These are phyloP conservation scores for Agriotes lineatus DNA, from an alignment of 2,888 invertebrate genomes.

Conservation along the genomic window DNA sequence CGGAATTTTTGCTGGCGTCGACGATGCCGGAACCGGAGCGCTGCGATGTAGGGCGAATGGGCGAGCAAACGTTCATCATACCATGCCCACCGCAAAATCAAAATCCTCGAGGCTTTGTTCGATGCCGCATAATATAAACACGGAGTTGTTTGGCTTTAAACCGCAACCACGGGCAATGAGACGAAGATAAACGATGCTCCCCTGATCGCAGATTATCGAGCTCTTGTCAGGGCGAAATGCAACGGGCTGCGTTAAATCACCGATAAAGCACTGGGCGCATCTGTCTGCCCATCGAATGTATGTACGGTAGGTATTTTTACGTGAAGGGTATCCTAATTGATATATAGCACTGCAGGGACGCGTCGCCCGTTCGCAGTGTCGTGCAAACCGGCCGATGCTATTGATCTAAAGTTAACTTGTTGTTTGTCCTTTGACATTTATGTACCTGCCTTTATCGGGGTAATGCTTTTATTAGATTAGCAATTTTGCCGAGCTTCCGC, in stretches of 20 bases:
- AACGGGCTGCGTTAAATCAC: slow-evolving; percentile 55
- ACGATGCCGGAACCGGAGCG: too few relatives aligned
- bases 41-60: too few relatives aligned
- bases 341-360: slow-evolving; percentile 60
- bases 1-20: neutral
- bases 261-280: slow-evolving; percentile 54
- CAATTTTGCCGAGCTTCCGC: neutral
- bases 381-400: slow-evolving; percentile 47
- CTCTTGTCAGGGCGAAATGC: slow-evolving; percentile 52
- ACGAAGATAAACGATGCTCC: slow-evolving; percentile 57
- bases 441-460: slow-evolving; percentile 36
- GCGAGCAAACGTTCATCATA: neutral
- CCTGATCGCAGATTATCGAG: slow-evolving; percentile 59
- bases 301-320: slow-evolving; percentile 52
- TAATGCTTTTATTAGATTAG: slow-evolving; percentile 27
- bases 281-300: slow-evolving; percentile 52
- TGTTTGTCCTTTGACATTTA: slow-evolving; percentile 53
- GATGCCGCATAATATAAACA: slow-evolving; percentile 39
- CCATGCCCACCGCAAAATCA: slow-evolving; percentile 1
- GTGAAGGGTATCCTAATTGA: slow-evolving; percentile 57
- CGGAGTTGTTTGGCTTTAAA: slow-evolving; percentile 47
- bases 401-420: slow-evolving; percentile 55
- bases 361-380: slow-evolving; percentile 50
- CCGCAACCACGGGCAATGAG: slow-evolving; percentile 47
- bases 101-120: slow-evolving; percentile 12